Base-by-base conservation (phyloP, 2,888 invertebrate species). In the Congeria kusceri region DNA sequence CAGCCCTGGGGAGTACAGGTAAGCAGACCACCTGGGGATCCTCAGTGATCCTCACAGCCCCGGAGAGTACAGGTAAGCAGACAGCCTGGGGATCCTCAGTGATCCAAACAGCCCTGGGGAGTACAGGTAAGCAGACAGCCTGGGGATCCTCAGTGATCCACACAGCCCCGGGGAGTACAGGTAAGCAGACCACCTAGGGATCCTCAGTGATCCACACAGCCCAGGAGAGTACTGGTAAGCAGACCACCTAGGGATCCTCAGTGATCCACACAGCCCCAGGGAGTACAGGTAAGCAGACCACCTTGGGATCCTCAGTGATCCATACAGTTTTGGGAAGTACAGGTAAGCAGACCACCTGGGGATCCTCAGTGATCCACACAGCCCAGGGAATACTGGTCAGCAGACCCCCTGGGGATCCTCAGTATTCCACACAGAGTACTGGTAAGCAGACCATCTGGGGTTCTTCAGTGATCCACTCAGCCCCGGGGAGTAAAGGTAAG, bases 131-230 rank as follows among this genome's bases (percentile, higher is more conserved):
- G 87, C 89, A 20, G 90, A 89, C 39, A 88, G 89, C 70, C 73
- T 90, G 61, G 88, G 90, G 67, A 72, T 93, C 13, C 65, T 90
- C 18, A 89, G 86, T 68, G 92, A 93, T 74, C 84, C 88, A 18
- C 93, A 93, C 74, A 89, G 89, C 76, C 91, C 92, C 15, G 89
- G 90, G 13, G 86, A 91, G 64, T 92, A 85, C 87, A 92, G 92
- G 92, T 92, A 15, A 5, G 11, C 15, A 15, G 39, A 39, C 39
- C 32, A 32, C 70, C 73, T 90, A 62, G 88, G 90, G 67, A 72
- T 93, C 13, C 65, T 90, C 18, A 89, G 86, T 68, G 92, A 93
- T 76, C 84, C 88, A 18, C 93, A 93, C 76, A 89, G 89, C 76
- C 91, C 92, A n/a, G n/a, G 32, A 9, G 32, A 32, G 32, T 32